phyloP scores from a whole-genome alignment of 2,113 vertebrate genomes.

The Prunella fulvescens region DNA sequence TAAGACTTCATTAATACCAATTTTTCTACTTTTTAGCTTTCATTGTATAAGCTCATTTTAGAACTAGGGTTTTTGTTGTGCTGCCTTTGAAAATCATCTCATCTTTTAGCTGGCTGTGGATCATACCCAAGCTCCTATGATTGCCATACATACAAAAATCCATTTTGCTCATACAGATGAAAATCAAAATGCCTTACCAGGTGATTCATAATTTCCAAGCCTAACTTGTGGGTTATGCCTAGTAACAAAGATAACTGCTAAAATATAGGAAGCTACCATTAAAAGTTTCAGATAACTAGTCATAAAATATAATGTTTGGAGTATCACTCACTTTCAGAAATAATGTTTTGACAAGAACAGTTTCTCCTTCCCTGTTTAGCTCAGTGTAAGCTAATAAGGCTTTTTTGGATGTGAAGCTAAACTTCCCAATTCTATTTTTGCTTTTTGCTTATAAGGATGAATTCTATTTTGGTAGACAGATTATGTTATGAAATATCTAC shows the following conservation, averaged over 20 bases:
- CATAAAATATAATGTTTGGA: neutral
- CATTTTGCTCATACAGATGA: neutral
- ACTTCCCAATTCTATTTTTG: neutral
- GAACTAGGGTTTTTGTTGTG: neutral
- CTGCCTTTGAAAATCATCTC: neutral
- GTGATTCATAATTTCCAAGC: neutral
- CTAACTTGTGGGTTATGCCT: neutral
- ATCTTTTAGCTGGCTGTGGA: neutral
- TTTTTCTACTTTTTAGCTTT: neutral
- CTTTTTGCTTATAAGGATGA: neutral
- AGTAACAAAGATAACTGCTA: neutral
- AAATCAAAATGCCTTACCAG: neutral
- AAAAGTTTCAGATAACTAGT: neutral
- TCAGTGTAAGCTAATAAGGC: neutral
- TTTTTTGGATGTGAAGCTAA: neutral
- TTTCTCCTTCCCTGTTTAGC: neutral
- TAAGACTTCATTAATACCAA: neutral
- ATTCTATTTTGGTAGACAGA: neutral
- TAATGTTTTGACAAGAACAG: neutral
- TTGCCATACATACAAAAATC: neutral
- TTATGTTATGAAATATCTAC: neutral
- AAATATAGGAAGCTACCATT: neutral
- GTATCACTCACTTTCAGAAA: neutral
- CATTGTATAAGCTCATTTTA: neutral
- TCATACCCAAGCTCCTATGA: neutral